These are phyloP conservation scores for Caenorhabditis remanei DNA, from an alignment of 1,140 invertebrate genomes.

Conservation along the genomic window DNA sequence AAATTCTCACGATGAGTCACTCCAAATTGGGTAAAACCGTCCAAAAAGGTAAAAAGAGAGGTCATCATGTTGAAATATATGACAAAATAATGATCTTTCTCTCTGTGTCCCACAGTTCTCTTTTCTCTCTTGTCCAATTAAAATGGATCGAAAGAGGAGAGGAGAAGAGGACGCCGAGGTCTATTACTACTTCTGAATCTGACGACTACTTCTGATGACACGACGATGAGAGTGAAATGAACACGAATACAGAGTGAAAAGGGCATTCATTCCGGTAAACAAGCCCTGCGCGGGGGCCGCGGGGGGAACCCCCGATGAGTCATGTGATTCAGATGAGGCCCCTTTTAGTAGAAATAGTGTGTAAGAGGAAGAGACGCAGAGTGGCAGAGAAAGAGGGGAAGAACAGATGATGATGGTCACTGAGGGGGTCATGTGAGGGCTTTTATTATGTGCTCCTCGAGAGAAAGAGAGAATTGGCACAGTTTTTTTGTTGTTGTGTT, in stretches of 20 bases:
- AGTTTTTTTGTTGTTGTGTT: not conserved
- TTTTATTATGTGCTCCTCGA: not conserved
- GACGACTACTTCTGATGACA: too few relatives aligned
- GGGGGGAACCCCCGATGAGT: conserved; percentile 6
- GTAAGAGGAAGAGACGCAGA: conserved; percentile 4
- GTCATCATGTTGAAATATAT: too few relatives aligned
- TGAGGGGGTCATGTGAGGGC: not conserved
- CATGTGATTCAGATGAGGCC: conserved; percentile 33
- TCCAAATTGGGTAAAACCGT: too few relatives aligned
- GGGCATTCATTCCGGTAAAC: not conserved
- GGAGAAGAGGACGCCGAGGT: too few relatives aligned
- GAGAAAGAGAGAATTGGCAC: not conserved
- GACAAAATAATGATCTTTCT: too few relatives aligned
- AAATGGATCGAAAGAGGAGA: too few relatives aligned
- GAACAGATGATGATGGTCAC: conserved; percentile 1
- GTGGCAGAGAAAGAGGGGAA: not conserved
- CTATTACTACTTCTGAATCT: too few relatives aligned
- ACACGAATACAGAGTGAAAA: not conserved
- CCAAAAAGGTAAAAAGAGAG: too few relatives aligned
- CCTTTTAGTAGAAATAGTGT: not conserved
- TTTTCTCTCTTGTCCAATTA: too few relatives aligned
- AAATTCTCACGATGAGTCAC: too few relatives aligned
- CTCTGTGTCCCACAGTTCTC: too few relatives aligned
- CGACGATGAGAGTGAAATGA: not conserved
- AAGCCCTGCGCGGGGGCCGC: not conserved